These are phyloP conservation scores for Plebejus argus DNA, from an alignment of 2,888 invertebrate genomes.

Conservation along the genomic window DNA sequence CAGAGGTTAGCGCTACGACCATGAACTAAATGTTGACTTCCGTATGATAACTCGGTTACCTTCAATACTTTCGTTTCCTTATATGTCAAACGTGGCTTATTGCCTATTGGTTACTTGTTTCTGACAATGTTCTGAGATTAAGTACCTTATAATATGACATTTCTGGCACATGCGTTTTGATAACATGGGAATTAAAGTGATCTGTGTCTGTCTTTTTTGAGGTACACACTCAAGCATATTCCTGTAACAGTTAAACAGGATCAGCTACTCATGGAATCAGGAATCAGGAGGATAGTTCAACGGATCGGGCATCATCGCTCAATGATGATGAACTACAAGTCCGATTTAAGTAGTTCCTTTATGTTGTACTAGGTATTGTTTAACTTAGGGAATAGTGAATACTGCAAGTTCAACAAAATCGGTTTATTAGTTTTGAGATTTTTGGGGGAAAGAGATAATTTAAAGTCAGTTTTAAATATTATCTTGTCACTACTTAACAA, in stretches of 20 bases:
- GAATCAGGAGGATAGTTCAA: too few relatives aligned
- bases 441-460: too few relatives aligned
- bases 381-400: too few relatives aligned
- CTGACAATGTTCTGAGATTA: not conserved
- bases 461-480: too few relatives aligned
- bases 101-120: not conserved
- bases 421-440: too few relatives aligned
- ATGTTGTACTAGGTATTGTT: too few relatives aligned
- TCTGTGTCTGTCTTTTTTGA: not conserved
- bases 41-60: not conserved
- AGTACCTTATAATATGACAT: not conserved
- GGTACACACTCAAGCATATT: not conserved
- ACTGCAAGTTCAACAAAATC: too few relatives aligned
- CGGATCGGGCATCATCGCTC: too few relatives aligned
- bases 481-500: not conserved
- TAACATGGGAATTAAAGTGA: not conserved
- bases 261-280: not conserved
- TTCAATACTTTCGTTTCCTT: slow-evolving; percentile 14
- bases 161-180: not conserved
- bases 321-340: too few relatives aligned
- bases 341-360: too few relatives aligned
- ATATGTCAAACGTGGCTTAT: not conserved
- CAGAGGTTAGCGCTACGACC: not conserved
- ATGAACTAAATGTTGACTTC: slow-evolving; percentile 4
- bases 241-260: not conserved